Evolutionary conservation across 1,140 invertebrate genomes (phyloP).

Genomic region (Drosophila lacteicornis): DNA sequence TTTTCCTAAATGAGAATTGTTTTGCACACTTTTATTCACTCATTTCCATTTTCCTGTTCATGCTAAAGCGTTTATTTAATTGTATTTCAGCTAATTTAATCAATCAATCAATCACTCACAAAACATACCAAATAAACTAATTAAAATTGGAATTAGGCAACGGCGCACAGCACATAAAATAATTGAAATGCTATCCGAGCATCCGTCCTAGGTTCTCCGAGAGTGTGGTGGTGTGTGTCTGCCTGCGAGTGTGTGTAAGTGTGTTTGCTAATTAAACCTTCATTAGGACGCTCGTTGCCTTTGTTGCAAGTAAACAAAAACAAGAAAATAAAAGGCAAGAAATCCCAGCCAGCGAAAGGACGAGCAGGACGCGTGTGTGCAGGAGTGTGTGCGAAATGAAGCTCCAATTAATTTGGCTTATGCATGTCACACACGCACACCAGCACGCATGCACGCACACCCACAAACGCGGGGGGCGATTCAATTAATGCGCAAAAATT

Average conservation of each 20-base stretch:
- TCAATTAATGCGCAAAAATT: constrained; percentile 83
- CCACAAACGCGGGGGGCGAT: constrained; percentile 48
- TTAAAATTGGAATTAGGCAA: constrained; percentile 77
- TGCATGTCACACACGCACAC: constrained; percentile 68
- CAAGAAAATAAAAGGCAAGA: constrained; percentile 39
- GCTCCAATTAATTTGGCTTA: constrained; percentile 80
- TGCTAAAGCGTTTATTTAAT: constrained; percentile 25
- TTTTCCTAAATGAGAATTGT: neutral
- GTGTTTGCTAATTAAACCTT: constrained; percentile 80
- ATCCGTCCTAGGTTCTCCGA: neutral
- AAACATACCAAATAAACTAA: constrained; percentile 74
- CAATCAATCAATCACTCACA: constrained; percentile 73
- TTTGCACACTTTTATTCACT: neutral
- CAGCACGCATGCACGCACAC: constrained; percentile 35
- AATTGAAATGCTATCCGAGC: constrained; percentile 53
- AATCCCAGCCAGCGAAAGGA: constrained; percentile 58
- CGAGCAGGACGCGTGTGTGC: constrained; percentile 8
- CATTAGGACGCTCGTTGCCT: constrained; percentile 64
- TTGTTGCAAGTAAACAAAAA: constrained; percentile 74
- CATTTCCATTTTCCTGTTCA: neutral
- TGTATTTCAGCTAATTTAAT: constrained; percentile 63
- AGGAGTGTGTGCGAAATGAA: constrained; percentile 58
- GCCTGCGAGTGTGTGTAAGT: constrained; percentile 24
- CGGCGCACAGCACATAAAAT: constrained; percentile 41
- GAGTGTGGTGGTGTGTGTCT: constrained; percentile 10